phyloP scores from a whole-genome alignment of 1,140 invertebrate species.

The Drosophila sp. region DNA sequence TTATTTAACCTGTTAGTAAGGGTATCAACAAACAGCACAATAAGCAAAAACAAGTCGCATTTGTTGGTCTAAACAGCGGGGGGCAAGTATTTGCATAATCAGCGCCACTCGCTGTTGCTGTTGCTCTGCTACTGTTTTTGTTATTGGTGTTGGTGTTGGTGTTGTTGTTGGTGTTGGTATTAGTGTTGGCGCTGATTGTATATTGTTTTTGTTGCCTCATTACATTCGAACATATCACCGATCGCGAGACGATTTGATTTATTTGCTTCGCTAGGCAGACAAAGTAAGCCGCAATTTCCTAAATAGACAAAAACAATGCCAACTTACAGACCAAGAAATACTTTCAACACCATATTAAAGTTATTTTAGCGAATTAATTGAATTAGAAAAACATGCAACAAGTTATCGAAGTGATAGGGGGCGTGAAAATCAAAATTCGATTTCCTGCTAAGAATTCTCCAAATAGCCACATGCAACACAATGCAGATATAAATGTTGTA shows the following conservation, averaged over 20 bases:
- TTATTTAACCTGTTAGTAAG: constrained; percentile 2
- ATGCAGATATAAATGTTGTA: constrained; percentile 37
- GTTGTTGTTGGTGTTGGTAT: constrained; percentile 23
- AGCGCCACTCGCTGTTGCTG: constrained; percentile 26
- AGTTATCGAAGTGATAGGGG: constrained; percentile 21
- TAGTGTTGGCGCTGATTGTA: constrained; percentile 63
- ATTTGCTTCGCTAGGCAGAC: constrained; percentile 73
- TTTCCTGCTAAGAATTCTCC: constrained; percentile 73
- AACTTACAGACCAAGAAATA: constrained; percentile 65
- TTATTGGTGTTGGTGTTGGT: constrained; percentile 12
- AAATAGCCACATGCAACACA: constrained; percentile 63
- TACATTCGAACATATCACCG: constrained; percentile 77
- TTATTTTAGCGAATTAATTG: constrained; percentile 77
- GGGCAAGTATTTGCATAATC: constrained; percentile 74
- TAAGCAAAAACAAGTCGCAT: constrained; percentile 17
- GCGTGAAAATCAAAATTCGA: constrained; percentile 22
- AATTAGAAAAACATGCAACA: constrained; percentile 71
- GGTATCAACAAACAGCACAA: constrained; percentile 14
- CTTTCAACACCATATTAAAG: constrained; percentile 76
- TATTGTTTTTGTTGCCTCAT: constrained; percentile 61
- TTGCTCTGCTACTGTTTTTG: background rate
- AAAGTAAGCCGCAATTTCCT: constrained; percentile 70
- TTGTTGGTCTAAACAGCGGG: constrained; percentile 3
- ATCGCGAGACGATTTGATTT: constrained; percentile 75
- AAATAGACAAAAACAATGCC: constrained; percentile 65